These are phyloP conservation scores for Campoletis raptor DNA, from an alignment of 2,888 invertebrate genomes.

Conservation along the genomic window DNA sequence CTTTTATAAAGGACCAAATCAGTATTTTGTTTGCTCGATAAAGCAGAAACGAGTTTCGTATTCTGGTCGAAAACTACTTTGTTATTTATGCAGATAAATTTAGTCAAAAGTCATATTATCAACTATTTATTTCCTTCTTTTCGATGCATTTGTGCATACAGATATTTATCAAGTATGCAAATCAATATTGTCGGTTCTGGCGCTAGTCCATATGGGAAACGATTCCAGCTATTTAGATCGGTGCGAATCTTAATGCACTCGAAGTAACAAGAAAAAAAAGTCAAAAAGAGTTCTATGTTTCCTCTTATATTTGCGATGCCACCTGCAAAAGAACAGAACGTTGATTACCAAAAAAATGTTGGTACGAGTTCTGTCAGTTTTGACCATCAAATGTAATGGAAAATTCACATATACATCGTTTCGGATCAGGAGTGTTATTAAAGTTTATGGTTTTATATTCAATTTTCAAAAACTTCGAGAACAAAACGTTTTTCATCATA, in stretches of 20 bases:
- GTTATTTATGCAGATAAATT: constrained; percentile 22
- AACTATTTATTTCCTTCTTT: not conserved
- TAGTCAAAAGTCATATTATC: not conserved
- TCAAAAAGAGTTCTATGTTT: not conserved
- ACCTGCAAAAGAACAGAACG: too few relatives aligned
- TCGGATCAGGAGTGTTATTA: too few relatives aligned
- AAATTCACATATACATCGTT: too few relatives aligned
- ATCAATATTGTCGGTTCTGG: not conserved
- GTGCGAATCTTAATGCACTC: constrained; percentile 3
- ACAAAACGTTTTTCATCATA: too few relatives aligned
- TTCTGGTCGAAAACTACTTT: not conserved
- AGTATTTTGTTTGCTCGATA: constrained; percentile 22
- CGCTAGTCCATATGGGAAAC: not conserved
- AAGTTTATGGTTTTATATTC: too few relatives aligned
- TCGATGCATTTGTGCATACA: not conserved
- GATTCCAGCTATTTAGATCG: not conserved
- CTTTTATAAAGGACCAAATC: constrained; percentile 22
- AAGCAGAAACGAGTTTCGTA: constrained; percentile 1
- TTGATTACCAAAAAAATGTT: too few relatives aligned
- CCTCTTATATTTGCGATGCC: not conserved
- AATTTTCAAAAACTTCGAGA: too few relatives aligned
- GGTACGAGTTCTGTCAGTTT: too few relatives aligned
- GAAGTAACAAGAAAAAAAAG: not conserved
- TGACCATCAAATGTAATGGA: too few relatives aligned
- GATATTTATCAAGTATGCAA: not conserved